phyloP scores from a whole-genome alignment of 2,888 invertebrate genomes.

The Notodromas monacha region DNA sequence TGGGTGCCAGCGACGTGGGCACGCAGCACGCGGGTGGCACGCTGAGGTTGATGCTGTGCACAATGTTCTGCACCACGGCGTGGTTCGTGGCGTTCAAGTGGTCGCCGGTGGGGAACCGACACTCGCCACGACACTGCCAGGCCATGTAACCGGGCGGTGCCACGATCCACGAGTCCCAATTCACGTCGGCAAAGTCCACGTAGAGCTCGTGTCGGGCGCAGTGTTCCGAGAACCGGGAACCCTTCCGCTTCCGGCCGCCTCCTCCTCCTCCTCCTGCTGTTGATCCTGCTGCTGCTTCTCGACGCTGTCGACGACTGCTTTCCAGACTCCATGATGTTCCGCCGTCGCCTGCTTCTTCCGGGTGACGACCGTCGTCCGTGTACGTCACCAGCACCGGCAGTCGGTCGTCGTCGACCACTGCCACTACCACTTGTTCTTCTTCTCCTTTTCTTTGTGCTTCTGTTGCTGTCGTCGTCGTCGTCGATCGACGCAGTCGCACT shows the following conservation, averaged over 20 bases:
- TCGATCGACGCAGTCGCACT: not conserved
- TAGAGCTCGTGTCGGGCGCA: constrained; percentile 64
- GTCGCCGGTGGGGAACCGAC: constrained; percentile 67
- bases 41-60: constrained; percentile 65
- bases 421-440: not conserved
- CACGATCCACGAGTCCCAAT: constrained; percentile 97
- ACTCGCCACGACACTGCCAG: constrained; percentile 77
- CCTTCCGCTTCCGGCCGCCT: too few species aligned
- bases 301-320: too few species aligned
- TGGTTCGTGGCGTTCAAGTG: constrained; percentile 90
- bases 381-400: not conserved
- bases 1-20: constrained; percentile 65
- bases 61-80: constrained; percentile 85
- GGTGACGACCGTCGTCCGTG: constrained; percentile 1
- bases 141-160: constrained; percentile 87
- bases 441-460: too few species aligned
- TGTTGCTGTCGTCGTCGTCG: not conserved
- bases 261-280: too few species aligned
- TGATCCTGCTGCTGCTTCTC: too few species aligned
- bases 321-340: too few species aligned
- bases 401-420: not conserved
- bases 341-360: too few species aligned
- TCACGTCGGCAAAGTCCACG: constrained; percentile 81
- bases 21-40: constrained; percentile 93
- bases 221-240: too few species aligned